Conservation (phyloP, 2,797 vertebrate species). For the Neomorphus geoffroyi region DNA sequence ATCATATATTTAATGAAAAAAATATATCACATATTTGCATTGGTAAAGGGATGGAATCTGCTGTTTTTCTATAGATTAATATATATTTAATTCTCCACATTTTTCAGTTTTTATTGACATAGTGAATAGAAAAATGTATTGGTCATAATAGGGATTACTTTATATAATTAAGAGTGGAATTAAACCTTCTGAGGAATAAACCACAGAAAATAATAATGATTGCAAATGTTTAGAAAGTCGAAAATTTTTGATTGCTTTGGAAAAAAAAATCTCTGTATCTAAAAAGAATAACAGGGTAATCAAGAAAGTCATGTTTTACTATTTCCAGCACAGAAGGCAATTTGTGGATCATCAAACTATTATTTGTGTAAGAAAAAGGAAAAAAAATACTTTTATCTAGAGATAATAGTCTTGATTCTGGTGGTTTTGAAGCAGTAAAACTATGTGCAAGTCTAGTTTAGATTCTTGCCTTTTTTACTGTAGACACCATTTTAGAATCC, state of each 20-base stretch:
- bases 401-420: constrained; percentile 35
- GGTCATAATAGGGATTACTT: not conserved
- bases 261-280: not conserved
- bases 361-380: not conserved
- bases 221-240: not conserved
- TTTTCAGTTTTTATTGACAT: not conserved
- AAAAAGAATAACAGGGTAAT: constrained; percentile 29
- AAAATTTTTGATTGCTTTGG: constrained; percentile 44
- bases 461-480: not conserved
- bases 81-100: not conserved
- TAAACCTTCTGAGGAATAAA: not conserved
- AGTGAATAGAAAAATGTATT: not conserved
- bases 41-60: not conserved
- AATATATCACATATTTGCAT: not conserved
- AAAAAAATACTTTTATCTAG: not conserved
- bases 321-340: constrained; percentile 9
- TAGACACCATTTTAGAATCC: not conserved
- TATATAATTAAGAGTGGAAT: not conserved
- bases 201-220: not conserved
- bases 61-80: not conserved
- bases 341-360: constrained; percentile 36
- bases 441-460: not conserved
- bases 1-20: not conserved
- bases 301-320: constrained; percentile 23
- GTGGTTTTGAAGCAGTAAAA: not conserved